phyloP scores from a whole-genome alignment of 2,113 vertebrate species.

The Burhinus bistriatus region DNA sequence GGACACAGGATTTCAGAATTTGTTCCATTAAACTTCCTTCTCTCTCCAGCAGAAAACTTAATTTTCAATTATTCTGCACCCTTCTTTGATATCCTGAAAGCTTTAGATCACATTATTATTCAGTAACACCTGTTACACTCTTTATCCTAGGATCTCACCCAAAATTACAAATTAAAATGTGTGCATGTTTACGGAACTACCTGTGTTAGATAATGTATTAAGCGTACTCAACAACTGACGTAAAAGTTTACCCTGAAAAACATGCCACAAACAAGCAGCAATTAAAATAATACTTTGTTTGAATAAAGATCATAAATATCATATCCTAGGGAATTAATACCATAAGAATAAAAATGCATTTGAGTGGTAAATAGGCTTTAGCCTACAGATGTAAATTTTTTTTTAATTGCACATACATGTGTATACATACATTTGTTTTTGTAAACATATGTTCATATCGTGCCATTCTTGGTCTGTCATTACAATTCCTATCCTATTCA shows the following conservation, averaged over 20 bases:
- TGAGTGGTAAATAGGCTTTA: neutral
- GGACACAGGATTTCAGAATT: neutral
- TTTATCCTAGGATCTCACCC: neutral
- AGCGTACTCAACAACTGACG: neutral
- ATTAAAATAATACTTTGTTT: neutral
- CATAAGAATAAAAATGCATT: neutral
- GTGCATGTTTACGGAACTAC: neutral
- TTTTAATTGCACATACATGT: neutral
- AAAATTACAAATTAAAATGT: neutral
- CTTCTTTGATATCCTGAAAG: neutral
- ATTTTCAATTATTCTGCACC: neutral
- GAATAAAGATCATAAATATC: neutral
- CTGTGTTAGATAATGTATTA: neutral
- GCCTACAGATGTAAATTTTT: neutral
- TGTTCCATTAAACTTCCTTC: neutral
- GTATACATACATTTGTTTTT: neutral
- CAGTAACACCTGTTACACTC: neutral
- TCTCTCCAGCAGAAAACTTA: neutral
- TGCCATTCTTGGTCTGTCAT: neutral
- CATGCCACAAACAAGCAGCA: conserved; percentile 17
- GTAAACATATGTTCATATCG: neutral
- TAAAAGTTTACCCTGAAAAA: neutral
- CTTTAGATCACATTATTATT: neutral
- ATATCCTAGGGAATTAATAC: neutral
- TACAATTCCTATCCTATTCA: neutral